A percentile compares a stretch with the other conserved stretches of the same genome.
Conservation (phyloP, 1,140 invertebrate species). For the Trinorchestia longiramus region DNA sequence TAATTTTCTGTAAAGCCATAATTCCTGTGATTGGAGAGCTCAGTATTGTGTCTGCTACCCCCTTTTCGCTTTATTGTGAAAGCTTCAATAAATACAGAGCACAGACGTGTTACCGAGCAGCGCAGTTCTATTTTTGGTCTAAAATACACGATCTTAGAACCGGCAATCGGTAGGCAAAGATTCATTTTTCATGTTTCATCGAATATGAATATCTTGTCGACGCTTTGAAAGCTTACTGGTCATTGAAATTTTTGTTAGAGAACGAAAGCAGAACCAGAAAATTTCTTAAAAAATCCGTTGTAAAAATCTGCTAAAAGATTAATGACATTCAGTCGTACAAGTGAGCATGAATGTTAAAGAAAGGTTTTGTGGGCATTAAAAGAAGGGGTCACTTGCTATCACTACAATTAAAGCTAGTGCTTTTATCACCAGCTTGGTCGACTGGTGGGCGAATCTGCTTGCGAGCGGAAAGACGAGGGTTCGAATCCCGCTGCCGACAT, state of each 20-base stretch:
- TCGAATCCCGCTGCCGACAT: no score
- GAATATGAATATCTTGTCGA: not conserved
- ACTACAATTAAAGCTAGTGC: no score
- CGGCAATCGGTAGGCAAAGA: not conserved
- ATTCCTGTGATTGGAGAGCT: constrained; percentile 35
- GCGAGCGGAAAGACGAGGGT: no score
- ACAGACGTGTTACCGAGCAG: not conserved
- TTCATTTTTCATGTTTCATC: not conserved
- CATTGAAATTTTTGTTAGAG: not conserved
- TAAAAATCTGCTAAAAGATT: no score
- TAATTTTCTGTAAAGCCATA: constrained; percentile 36
- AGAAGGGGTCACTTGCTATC: no score
- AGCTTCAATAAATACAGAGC: constrained; percentile 35
- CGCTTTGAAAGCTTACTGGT: not conserved
- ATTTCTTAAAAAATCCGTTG: not conserved
- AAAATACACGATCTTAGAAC: not conserved
- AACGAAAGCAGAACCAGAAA: not conserved
- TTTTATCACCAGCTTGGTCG: no score
- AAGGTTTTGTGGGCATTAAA: no score
- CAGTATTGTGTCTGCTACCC: constrained; percentile 14
- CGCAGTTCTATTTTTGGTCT: not conserved
- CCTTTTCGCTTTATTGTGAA: not conserved
- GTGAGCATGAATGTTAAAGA: no score
- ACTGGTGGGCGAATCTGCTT: no score
- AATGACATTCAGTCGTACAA: no score